These are phyloP conservation scores for Himalopsyche japonica DNA, from an alignment of 2,888 invertebrate genomes.

Conservation along the genomic window DNA sequence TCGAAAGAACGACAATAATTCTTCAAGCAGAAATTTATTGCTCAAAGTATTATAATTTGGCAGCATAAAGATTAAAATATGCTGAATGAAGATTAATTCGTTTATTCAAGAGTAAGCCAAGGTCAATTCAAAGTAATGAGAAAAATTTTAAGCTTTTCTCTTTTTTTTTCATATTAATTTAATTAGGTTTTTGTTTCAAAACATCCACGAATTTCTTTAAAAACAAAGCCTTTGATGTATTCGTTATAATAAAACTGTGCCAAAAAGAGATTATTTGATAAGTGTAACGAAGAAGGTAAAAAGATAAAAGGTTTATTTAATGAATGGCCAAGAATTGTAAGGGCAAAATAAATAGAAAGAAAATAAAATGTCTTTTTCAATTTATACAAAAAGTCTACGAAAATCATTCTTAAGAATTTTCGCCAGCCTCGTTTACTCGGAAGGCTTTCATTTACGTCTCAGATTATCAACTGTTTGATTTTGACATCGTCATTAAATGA, in stretches of 20 bases:
- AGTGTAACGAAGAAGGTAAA: conserved; percentile 23
- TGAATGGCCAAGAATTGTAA: conserved; percentile 18
- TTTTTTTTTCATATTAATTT: background rate
- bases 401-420: background rate
- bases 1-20: too few relatives aligned
- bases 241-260: conserved; percentile 7
- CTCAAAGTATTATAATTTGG: background rate
- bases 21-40: too few relatives aligned
- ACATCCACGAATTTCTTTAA: background rate
- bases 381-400: background rate
- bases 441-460: background rate
- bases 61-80: background rate
- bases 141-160: background rate
- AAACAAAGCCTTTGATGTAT: conserved; percentile 11
- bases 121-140: background rate
- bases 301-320: conserved; percentile 22
- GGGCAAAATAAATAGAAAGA: conserved; percentile 9
- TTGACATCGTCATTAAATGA: background rate
- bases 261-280: conserved; percentile 26
- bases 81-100: background rate
- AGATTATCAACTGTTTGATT: background rate
- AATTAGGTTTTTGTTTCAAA: background rate
- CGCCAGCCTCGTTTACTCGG: background rate
- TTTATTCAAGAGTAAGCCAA: background rate
- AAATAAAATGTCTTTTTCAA: background rate